Conservation (phyloP, 2,888 invertebrate genomes). For the Catocala nupta region DNA sequence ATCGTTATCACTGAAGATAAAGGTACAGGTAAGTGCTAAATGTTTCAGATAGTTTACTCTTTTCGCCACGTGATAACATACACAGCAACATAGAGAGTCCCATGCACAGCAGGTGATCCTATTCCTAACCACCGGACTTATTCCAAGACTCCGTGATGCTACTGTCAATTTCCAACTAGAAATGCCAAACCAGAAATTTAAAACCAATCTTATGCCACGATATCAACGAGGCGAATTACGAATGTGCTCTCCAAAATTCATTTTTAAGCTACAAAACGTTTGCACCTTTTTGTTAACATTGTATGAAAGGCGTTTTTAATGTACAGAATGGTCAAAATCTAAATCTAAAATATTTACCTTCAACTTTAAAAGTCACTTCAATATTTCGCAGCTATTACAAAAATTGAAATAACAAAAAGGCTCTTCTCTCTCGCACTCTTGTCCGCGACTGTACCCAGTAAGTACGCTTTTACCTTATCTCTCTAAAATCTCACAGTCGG, state of each 20-base stretch:
- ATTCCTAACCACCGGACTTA: too few species aligned
- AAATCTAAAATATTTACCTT: neutral
- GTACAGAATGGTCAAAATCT: neutral
- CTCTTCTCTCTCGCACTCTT: constrained; percentile 31
- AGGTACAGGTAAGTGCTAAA: constrained; percentile 41
- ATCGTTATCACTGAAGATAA: constrained; percentile 66
- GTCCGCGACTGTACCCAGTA: constrained; percentile 62
- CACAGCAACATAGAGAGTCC: too few species aligned
- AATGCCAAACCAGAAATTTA: too few species aligned
- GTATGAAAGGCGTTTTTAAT: neutral
- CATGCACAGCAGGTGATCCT: too few species aligned
- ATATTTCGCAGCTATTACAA: neutral
- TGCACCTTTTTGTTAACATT: too few species aligned
- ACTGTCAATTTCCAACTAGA: too few species aligned
- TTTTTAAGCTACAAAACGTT: too few species aligned
- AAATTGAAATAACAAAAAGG: constrained; percentile 10
- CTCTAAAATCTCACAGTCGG: constrained; percentile 70
- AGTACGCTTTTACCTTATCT: constrained; percentile 70
- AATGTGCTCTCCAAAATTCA: too few species aligned
- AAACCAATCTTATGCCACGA: too few species aligned
- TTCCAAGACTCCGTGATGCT: too few species aligned
- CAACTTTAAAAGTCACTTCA: neutral
- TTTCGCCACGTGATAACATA: neutral
- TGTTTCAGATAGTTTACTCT: constrained; percentile 5
- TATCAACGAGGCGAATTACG: too few species aligned